Evolutionary conservation across 2,888 invertebrate species (phyloP), one percentile per base, ranked within the genome.

Genomic region (Portevinia maculata): DNA sequence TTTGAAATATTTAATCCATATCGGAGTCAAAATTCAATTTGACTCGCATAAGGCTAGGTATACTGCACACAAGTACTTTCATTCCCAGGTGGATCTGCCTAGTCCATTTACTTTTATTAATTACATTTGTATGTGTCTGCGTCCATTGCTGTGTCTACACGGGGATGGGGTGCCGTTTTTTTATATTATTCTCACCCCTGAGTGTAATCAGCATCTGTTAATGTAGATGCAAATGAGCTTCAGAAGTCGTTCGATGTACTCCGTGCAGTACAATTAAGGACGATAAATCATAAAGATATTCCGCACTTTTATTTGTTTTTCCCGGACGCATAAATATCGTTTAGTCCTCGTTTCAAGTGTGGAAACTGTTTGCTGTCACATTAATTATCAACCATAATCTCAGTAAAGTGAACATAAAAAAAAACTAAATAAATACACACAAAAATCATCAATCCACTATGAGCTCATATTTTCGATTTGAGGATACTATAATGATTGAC

Each of bases 141-240:
- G 28, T 53, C 44, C 7, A 11, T 15, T 5, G 2, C 3, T 24
- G 24, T 5, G 24, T 24, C 24, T 24, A 24, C 24, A 24, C 5
- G 24, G 32, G 24, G 4, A 32, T 8, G 15, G 8, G 8, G 8
- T 55, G 34, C 41, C 34, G 13, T 17, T 34, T 19, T 46, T 6
- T 30, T 57, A 9, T 53, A 73, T 65, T 41, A 46, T n/a, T n/a
- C n/a, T n/a, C 19, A 24, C 79, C 55, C 67, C 3, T 7, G 50
- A 44, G 60, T 60, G 28, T 74, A 79, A 62, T 79, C 60, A 73
- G 73, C 48, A 55, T 55, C 48, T 79, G 60, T 60, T 48, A 67
- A 79, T 74, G 67, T 69, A 44, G 37, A 69, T 79, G 74, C 62
- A 79, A 79, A 79, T 74, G 74, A 50, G 55, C 60, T 69, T 50